Conservation (phyloP, 2,113 vertebrate species). For the Cathartes aura region DNA sequence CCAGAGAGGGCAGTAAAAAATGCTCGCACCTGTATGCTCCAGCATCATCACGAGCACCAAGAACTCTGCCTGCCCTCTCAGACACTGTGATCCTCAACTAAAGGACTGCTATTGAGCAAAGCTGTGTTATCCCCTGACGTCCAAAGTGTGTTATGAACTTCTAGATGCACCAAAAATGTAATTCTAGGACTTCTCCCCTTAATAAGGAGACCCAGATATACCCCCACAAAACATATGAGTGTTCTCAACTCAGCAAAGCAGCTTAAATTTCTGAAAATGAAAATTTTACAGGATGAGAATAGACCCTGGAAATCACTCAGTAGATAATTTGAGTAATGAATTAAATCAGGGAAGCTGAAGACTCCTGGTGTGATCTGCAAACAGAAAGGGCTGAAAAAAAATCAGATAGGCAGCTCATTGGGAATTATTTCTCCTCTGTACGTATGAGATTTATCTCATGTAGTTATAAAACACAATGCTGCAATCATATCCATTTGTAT, state of each 20-base stretch:
- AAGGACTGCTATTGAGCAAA: not conserved
- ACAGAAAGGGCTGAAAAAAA: not conserved
- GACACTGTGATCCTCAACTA: not conserved
- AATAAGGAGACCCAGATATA: not conserved
- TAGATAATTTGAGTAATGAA: not conserved
- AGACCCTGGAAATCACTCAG: not conserved
- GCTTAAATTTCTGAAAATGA: not conserved
- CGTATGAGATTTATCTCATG: not conserved
- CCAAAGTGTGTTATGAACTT: not conserved
- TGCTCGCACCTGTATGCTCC: not conserved
- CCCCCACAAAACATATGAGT: not conserved
- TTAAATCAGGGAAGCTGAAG: not conserved
- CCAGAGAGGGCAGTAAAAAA: not conserved
- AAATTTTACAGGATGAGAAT: not conserved
- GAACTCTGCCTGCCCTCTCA: not conserved
- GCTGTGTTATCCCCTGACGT: not conserved
- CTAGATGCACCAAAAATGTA: not conserved
- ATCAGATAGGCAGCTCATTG: not conserved
- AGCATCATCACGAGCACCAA: not conserved
- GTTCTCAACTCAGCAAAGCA: not conserved
- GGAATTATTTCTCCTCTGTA: not conserved
- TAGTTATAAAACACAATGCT: not conserved
- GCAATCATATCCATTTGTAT: slow-evolving; percentile 7
- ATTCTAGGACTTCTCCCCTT: not conserved
- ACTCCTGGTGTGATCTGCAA: not conserved